A percentile compares a stretch with the other conserved stretches of the same genome.
These are phyloP conservation scores for Macrophya annulata DNA, from an alignment of 2,888 invertebrate genomes.

Conservation along the genomic window DNA sequence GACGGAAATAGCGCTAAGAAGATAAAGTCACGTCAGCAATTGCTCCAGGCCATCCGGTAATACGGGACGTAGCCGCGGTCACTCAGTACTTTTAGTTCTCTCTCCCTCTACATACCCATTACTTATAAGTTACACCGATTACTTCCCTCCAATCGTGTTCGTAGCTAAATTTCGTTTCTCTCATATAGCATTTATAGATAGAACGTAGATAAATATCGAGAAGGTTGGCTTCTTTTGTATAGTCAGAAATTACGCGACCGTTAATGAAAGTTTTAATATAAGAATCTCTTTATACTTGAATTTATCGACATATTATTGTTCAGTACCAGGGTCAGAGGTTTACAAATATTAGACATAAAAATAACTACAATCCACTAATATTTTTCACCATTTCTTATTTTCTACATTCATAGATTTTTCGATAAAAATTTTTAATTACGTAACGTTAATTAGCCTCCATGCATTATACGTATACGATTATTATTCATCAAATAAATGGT, in stretches of 20 bases:
- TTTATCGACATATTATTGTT: not conserved
- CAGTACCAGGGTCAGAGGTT: no score
- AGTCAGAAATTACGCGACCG: not conserved
- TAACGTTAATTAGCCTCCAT: no score
- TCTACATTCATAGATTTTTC: no score
- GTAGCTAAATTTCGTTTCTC: not conserved
- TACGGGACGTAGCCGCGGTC: slow-evolving; percentile 46
- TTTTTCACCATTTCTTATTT: no score
- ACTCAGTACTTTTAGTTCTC: slow-evolving; percentile 12
- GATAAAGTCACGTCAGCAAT: slow-evolving; percentile 53
- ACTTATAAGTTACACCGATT: slow-evolving; percentile 8
- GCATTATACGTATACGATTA: no score
- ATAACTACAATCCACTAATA: no score
- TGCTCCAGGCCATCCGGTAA: slow-evolving; percentile 55
- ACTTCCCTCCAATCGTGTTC: not conserved
- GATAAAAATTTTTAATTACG: no score
- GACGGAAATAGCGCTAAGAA: slow-evolving; percentile 53
- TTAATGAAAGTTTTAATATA: not conserved
- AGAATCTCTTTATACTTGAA: not conserved
- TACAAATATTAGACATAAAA: no score
- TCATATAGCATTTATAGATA: not conserved
- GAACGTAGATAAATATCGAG: not conserved
- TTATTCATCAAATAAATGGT: no score
- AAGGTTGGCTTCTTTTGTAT: not conserved
- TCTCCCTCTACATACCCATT: not conserved